Conservation (phyloP, 2,888 invertebrate genomes). For the Ichneumon xanthorius region DNA sequence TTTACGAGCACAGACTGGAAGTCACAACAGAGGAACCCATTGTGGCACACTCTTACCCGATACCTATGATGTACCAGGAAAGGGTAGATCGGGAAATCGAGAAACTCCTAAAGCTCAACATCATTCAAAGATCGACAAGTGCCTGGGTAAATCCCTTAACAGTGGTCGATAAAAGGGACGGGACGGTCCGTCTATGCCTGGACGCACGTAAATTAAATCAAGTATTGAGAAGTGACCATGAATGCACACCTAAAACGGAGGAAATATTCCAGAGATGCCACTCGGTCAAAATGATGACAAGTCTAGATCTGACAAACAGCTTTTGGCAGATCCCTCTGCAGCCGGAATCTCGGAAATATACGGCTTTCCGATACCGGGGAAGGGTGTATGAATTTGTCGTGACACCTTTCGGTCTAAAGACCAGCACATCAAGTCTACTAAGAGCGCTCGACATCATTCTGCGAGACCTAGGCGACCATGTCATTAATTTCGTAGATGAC, state of each 20-base stretch:
- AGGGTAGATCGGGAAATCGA: constrained; percentile 58
- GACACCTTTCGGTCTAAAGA: constrained; percentile 52
- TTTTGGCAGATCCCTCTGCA: constrained; percentile 70
- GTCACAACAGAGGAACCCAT: neutral
- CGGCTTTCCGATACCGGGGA: constrained; percentile 49
- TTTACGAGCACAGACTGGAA: neutral
- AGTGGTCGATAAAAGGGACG: constrained; percentile 35
- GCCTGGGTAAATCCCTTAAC: constrained; percentile 73
- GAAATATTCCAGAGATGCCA: constrained; percentile 52
- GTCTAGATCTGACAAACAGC: constrained; percentile 32
- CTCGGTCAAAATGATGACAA: no score
- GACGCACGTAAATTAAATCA: constrained; percentile 51
- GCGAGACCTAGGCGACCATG: neutral
- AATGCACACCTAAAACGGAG: constrained; percentile 46
- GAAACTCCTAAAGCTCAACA: constrained; percentile 75
- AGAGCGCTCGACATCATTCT: constrained; percentile 1
- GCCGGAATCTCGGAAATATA: constrained; percentile 51
- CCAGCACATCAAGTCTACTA: constrained; percentile 13
- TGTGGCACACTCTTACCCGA: neutral
- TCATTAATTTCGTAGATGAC: constrained; percentile 56
- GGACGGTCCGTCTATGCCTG: constrained; percentile 41
- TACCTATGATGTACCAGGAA: neutral
- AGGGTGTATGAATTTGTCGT: constrained; percentile 56
- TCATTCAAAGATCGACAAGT: constrained; percentile 75
- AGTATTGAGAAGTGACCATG: constrained; percentile 40